Percentiles rank a stretch among this genome's conserved stretches.
Conservation (phyloP, 2,888 invertebrate genomes). For the Dynastes grantii region DNA sequence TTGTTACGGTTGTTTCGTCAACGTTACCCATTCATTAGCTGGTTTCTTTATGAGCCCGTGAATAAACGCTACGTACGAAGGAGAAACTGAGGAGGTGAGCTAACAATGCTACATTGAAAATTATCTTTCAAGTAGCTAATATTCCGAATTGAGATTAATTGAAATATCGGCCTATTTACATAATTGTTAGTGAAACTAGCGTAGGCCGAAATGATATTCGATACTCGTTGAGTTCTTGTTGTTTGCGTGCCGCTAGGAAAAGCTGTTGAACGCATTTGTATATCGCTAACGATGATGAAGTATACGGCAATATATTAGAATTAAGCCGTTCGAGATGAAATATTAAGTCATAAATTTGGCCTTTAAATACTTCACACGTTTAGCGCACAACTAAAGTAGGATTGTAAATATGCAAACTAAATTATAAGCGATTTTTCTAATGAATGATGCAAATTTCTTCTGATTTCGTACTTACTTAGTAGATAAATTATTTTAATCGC, state of each 20-base stretch:
- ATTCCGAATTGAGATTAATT: slow-evolving; percentile 14
- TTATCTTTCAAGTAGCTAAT: slow-evolving; percentile 4
- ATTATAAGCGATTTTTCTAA: no score
- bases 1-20: slow-evolving; percentile 1
- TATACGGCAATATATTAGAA: slow-evolving; percentile 2
- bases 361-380: slow-evolving; percentile 4
- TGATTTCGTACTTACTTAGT: no score
- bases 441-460: no score
- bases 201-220: slow-evolving; percentile 9
- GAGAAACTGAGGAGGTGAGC: background rate
- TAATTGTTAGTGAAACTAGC: background rate
- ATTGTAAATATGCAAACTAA: no score
- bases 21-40: background rate
- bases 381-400: background rate
- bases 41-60: background rate
- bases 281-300: background rate
- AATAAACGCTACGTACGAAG: background rate
- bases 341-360: background rate
- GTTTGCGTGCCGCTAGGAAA: background rate
- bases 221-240: slow-evolving; percentile 5
- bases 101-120: background rate
- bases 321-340: slow-evolving; percentile 8
- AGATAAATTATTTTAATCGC: no score
- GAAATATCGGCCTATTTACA: slow-evolving; percentile 1
- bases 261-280: background rate